Percentiles rank a stretch among this genome's conserved stretches.
These are phyloP conservation scores for Lophura nycthemera DNA, from an alignment of 2,113 vertebrate genomes.

Conservation along the genomic window DNA sequence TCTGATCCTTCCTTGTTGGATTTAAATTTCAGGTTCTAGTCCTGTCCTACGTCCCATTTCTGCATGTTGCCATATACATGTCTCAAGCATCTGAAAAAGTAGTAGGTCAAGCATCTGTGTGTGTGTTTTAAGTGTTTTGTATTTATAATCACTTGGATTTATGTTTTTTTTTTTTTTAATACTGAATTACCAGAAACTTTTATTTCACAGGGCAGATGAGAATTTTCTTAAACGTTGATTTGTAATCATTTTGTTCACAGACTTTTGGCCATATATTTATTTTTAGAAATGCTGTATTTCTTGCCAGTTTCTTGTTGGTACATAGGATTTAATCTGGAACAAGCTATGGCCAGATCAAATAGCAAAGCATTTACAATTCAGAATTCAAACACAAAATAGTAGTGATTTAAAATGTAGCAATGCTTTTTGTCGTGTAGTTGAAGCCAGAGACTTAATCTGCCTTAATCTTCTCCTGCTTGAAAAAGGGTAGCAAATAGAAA, in stretches of 20 bases:
- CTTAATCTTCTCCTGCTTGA: constrained; percentile 1
- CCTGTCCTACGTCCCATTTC: background rate
- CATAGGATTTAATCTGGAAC: constrained; percentile 15
- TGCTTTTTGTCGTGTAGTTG: constrained; percentile 26
- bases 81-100: background rate
- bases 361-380: constrained; percentile 1
- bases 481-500: constrained; percentile 13
- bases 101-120: background rate
- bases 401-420: constrained; percentile 28
- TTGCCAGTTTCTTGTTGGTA: background rate
- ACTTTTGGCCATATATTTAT: background rate
- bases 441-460: constrained; percentile 25
- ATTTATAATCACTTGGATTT: background rate
- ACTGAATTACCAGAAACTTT: background rate
- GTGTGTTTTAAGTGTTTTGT: background rate
- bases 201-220: background rate
- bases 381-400: constrained; percentile 5
- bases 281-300: background rate
- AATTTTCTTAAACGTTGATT: background rate
- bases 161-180: background rate
- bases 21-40: background rate
- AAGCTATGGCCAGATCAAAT: constrained; percentile 8
- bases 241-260: constrained; percentile 1
- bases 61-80: background rate
- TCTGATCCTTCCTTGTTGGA: background rate